These are phyloP conservation scores for Pyrrhosoma nymphula DNA, from an alignment of 2,888 invertebrate genomes.

Conservation along the genomic window DNA sequence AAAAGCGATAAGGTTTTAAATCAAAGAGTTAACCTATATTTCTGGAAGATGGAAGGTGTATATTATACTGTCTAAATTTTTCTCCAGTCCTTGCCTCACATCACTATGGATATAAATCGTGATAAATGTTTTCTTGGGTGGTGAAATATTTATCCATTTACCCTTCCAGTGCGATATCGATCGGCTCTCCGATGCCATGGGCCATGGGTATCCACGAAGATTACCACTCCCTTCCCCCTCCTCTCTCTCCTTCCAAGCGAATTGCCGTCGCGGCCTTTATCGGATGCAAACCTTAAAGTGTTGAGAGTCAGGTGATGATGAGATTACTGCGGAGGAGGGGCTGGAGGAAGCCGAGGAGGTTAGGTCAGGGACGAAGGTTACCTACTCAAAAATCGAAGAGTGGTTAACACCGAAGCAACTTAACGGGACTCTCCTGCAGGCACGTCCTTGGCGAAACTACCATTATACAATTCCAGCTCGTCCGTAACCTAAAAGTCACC, in stretches of 20 bases:
- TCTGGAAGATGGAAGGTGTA: no score
- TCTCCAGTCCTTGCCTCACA: no score
- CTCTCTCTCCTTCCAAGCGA: not conserved
- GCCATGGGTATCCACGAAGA: not conserved
- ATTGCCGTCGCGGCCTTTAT: not conserved
- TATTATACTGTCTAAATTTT: no score
- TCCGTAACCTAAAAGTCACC: constrained; percentile 31
- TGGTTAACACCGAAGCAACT: not conserved
- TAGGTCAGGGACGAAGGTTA: constrained; percentile 40
- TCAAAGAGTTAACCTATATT: no score
- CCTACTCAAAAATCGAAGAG: not conserved
- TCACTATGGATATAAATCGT: no score
- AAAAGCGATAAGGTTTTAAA: no score
- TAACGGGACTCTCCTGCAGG: not conserved
- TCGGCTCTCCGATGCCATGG: not conserved
- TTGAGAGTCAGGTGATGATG: constrained; percentile 24
- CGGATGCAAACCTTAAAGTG: constrained; percentile 4
- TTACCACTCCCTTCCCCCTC: not conserved
- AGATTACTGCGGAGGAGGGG: not conserved
- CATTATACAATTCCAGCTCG: not conserved
- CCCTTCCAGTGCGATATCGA: not conserved
- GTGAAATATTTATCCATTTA: not conserved
- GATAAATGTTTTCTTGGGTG: no score
- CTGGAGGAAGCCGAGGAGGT: not conserved
- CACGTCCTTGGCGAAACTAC: constrained; percentile 46